These are phyloP conservation scores for sheep (Ovis aries) DNA, from an alignment of 2,113 vertebrate species.

Conservation along the genomic window ARS-UI_Ramb_v3.0 NC_056054.1:46560001-46560500, in stretches of 20 bases:
- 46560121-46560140: neutral
- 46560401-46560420: neutral
- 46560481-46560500: neutral
- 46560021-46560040: neutral
- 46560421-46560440: neutral
- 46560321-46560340: neutral
- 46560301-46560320: neutral
- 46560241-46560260: neutral
- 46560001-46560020: neutral
- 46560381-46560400: neutral
- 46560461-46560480: neutral
- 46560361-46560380: neutral
- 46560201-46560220: neutral
- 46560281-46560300: neutral
- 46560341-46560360: neutral
- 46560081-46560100: neutral
- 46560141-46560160: neutral
- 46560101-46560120: neutral
- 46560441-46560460: neutral
- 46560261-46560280: neutral
- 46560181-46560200: neutral
- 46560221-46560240: neutral
- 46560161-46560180: fast-evolving
- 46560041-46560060: neutral
- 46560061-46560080: neutral